Evolutionary conservation across 2,888 invertebrate species (phyloP), one percentile per base, ranked within the genome.

Genomic region (Aphodius granarius): DNA sequence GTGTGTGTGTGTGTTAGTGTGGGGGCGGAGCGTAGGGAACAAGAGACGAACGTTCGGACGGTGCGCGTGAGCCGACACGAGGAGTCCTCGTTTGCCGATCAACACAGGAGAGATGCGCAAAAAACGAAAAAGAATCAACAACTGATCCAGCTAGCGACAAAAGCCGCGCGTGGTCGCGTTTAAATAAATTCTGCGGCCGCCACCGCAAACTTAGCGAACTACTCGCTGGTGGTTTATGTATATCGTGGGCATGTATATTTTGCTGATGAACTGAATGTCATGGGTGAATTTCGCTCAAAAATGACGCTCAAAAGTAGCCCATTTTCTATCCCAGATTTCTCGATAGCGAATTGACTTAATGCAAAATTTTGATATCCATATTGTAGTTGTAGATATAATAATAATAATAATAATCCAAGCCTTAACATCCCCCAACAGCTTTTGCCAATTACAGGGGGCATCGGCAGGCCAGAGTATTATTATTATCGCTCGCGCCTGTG

Each of bases 21-120:
- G 83, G 79, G 80, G 83, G 83, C 82, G 83, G 83, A 77, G 81
- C 80, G 77, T 81, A 6, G 76, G 74, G 79, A 80, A 79, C 79
- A 81, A 80, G 80, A 81, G 81, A 82, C 79, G 79, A 80, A 80
- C 82, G 81, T 43, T 23, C 1, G 43, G 43, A 0, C 43, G 43
- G 13, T 84, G 85, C 85, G 84, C 84, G 79, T 81, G 83, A 82
- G 83, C 82, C 82, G 80, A 83, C 83, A 83, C 83, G 82, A 82
- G 83, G 83, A 81, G 79, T 78, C 78, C 73, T 78, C 43, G 43
- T 43, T 43, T 43, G 43, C 43, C 43, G 43, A 43, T 43, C 43
- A 43, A 43, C n/a, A n/a, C n/a, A n/a, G 80, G 80, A 79, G 81
- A 83, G 83, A 83, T 84, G 83, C 84, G 84, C 83, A 82, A 72